These are phyloP conservation scores for Cybosia mesomella DNA, from an alignment of 2,888 invertebrate species.

Conservation along the genomic window DNA sequence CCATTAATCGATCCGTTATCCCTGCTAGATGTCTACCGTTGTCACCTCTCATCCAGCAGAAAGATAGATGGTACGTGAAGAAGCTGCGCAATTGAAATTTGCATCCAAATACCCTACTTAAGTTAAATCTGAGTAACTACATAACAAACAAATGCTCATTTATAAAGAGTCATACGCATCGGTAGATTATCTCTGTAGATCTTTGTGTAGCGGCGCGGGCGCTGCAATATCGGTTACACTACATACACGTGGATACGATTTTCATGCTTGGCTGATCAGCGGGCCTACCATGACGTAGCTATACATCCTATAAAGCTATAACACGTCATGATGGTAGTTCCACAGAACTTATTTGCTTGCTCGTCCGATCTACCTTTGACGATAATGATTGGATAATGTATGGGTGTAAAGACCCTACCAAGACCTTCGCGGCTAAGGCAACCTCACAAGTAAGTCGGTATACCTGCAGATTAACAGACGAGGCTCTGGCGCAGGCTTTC, in stretches of 20 bases:
- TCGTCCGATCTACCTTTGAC: no score
- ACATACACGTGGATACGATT: conserved; percentile 65
- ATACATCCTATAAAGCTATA: not conserved
- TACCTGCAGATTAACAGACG: no score
- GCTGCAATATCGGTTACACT: conserved; percentile 70
- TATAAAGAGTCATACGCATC: conserved; percentile 49
- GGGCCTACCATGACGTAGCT: not conserved
- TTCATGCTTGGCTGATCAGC: conserved; percentile 55
- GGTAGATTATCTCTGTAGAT: conserved; percentile 53
- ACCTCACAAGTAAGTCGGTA: no score
- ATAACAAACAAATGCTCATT: conserved; percentile 36
- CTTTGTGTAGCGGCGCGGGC: conserved; percentile 61
- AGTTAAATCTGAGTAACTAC: conserved; percentile 1
- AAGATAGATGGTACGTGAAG: not conserved
- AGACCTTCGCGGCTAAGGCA: no score
- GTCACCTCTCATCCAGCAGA: no score
- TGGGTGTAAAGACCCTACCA: no score
- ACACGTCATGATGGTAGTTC: no score
- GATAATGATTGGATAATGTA: no score
- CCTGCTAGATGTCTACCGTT: no score
- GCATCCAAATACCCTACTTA: not conserved
- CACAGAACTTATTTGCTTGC: no score
- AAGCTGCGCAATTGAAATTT: not conserved
- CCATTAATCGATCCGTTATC: no score
- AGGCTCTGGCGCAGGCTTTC: no score